phyloP scores from a whole-genome alignment of 35 echinoderm and acorn worm genomes.

The Holothuria glaberrima region DNA sequence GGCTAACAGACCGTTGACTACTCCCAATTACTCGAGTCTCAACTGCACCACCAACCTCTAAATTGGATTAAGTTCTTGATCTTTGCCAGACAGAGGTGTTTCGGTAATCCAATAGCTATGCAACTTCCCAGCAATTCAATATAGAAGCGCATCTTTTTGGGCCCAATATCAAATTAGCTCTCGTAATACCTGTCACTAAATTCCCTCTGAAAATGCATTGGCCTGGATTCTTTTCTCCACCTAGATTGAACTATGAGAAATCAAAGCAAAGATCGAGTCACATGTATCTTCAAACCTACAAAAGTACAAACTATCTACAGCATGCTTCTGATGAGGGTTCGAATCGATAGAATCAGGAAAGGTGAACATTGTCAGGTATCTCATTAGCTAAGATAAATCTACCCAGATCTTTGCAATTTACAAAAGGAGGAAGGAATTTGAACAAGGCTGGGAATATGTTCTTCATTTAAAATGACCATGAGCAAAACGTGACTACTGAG shows the following conservation, averaged over 20 bases:
- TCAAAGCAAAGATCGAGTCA: too few species aligned
- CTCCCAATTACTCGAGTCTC: constrained; percentile 14
- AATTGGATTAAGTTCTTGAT: constrained; percentile 33
- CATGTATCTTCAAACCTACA: too few species aligned
- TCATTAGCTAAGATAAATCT: too few species aligned
- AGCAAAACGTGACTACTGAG: too few species aligned
- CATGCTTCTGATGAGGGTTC: too few species aligned
- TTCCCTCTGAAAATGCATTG: constrained; percentile 1
- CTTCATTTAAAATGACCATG: too few species aligned
- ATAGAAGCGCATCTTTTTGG: constrained; percentile 4
- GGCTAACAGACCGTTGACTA: constrained; percentile 40
- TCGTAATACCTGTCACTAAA: neutral
- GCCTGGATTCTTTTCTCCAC: neutral
- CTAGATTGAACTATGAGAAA: constrained; percentile 29
- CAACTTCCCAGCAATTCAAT: constrained; percentile 34
- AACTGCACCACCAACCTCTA: neutral
- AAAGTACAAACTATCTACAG: too few species aligned
- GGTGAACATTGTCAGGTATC: too few species aligned
- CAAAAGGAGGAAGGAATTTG: too few species aligned
- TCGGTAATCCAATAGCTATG: constrained; percentile 25
- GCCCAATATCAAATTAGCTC: constrained; percentile 31
- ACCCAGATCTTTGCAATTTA: too few species aligned
- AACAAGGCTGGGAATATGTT: too few species aligned
- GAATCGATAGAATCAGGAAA: too few species aligned
- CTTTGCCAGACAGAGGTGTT: constrained; percentile 32